Evolutionary conservation across 92 coral and sea anemone species (phyloP), one percentile per base, ranked within the genome.

Genomic region (Paramuricea clavata): DNA sequence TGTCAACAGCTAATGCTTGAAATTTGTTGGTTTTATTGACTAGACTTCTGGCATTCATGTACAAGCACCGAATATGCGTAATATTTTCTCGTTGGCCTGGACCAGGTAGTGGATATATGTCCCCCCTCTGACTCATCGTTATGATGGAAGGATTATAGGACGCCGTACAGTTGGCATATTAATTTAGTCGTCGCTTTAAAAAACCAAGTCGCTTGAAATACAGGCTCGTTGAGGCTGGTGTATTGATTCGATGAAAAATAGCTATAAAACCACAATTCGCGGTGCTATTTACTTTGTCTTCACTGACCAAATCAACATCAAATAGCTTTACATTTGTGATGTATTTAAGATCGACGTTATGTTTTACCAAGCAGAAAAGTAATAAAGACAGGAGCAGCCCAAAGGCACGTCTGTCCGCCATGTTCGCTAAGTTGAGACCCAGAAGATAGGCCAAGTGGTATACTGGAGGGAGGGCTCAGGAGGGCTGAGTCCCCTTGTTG

Each of bases 21-120:
- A 91, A 81, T 68, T 91, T 87, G 47, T 72, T 83, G 23, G 43
- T 72, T 50, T 91, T 91, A 85, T 83, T 68, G 54, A 76, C 93
- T 21, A 76, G 21, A 71, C n/a, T n/a, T n/a, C n/a, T n/a, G n/a
- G n/a, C n/a, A n/a, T n/a, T n/a, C n/a, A n/a, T n/a, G n/a, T n/a
- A 87, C 44, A 87, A 50, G 16, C 67, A 54, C 62, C 62, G 25
- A 54, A 54, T 21, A 54, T 54, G 6, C 62, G 25, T 21, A 54
- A 4, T 3, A 21, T 54, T 8, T 12, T 54, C 62, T 54, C 62
- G 4, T 54, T 54, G 62, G 4, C 3, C 62, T 19, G 62, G 62
- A 54, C 62, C 62, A 54, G 62, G 62, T 54, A 54, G 62, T 4
- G 4, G 62, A 54, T 54, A 19, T 36, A 60, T 33, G 41, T 81